Percentiles rank a stretch among this genome's conserved stretches.
Evolutionary conservation across 1,140 invertebrate species (phyloP).

Genomic region (Mamestra configurata): DNA sequence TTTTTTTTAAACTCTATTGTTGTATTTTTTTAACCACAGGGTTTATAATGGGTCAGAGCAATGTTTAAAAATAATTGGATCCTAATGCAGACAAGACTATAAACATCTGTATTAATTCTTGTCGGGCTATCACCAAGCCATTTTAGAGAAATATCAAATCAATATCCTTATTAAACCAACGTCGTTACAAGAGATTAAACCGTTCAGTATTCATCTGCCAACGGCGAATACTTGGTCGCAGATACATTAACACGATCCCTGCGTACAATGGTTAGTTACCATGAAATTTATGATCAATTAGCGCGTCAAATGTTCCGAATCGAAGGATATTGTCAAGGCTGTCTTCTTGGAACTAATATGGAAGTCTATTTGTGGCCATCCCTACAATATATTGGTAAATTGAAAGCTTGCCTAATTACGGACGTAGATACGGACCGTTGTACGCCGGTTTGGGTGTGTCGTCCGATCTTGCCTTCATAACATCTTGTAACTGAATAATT

Average conservation of each 20-base stretch:
- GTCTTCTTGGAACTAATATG: not conserved
- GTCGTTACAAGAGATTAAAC: slow-evolving; percentile 18
- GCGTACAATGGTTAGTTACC: slow-evolving; percentile 34
- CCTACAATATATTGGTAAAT: not conserved
- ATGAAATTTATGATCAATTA: slow-evolving; percentile 48
- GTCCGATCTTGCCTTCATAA: not conserved
- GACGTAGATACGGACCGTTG: not conserved
- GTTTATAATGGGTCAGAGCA: no score
- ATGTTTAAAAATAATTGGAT: no score
- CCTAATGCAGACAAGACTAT: no score
- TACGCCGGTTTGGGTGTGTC: not conserved
- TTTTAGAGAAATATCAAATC: slow-evolving; percentile 7
- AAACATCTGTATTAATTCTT: no score
- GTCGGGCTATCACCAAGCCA: no score
- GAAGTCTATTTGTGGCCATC: slow-evolving; percentile 14
- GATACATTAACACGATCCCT: slow-evolving; percentile 20
- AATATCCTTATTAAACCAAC: not conserved
- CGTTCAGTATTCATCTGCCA: slow-evolving; percentile 2
- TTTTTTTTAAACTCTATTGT: no score
- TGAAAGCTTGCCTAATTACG: slow-evolving; percentile 3
- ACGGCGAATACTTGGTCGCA: slow-evolving; percentile 4
- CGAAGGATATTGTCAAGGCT: slow-evolving; percentile 14
- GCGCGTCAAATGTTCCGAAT: slow-evolving; percentile 31
- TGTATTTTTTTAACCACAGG: no score
- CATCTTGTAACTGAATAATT: not conserved